Conservation (phyloP, 2,888 invertebrate genomes). For the Rhagium mordax region DNA sequence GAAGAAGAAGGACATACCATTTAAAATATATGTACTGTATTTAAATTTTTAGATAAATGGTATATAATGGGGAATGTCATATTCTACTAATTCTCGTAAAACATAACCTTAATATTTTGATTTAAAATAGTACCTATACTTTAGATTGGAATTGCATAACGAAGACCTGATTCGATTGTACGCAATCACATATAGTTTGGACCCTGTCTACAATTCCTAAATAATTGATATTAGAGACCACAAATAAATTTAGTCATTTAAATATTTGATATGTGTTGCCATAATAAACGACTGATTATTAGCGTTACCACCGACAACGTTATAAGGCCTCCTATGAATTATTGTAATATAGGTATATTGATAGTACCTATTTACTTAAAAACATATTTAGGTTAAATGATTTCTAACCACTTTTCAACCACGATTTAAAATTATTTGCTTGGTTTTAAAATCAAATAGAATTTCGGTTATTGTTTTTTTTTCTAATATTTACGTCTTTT, state of each 20-base stretch:
- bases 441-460: too few relatives aligned
- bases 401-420: too few relatives aligned
- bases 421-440: too few relatives aligned
- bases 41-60: not conserved
- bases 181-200: not conserved
- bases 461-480: too few relatives aligned
- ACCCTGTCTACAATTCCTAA: not conserved
- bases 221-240: not conserved
- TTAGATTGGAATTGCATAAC: not conserved
- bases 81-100: not conserved
- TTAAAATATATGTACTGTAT: not conserved
- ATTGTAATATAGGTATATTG: too few relatives aligned
- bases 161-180: not conserved
- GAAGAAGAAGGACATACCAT: not conserved
- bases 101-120: not conserved
- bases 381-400: too few relatives aligned
- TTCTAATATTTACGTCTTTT: too few relatives aligned
- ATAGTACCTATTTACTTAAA: too few relatives aligned
- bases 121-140: not conserved
- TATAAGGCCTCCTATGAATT: too few relatives aligned
- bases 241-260: not conserved
- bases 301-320: too few relatives aligned
- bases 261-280: too few relatives aligned
- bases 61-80: not conserved
- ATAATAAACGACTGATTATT: too few relatives aligned